These are phyloP conservation scores for Corythoichthys intestinalis DNA, from an alignment of 2,113 vertebrate species.

Conservation along the genomic window DNA sequence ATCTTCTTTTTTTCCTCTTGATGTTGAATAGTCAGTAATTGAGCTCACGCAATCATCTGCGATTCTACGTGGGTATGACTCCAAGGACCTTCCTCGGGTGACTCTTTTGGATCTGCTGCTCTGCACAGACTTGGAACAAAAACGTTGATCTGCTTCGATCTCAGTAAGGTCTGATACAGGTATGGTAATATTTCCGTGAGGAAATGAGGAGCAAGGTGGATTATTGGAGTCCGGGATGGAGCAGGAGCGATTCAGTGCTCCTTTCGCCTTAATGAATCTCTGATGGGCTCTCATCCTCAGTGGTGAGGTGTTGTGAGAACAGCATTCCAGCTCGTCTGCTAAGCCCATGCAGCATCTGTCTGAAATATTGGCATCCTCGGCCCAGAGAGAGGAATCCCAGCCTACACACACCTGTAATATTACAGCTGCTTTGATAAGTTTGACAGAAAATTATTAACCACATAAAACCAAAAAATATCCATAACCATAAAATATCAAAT, in stretches of 20 bases:
- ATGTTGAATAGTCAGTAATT: not conserved
- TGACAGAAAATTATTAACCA: not conserved
- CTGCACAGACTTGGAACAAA: constrained; percentile 46
- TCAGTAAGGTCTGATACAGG: constrained; percentile 70
- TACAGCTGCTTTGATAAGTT: not conserved
- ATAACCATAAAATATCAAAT: no score
- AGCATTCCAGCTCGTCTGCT: constrained; percentile 54
- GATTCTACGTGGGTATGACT: constrained; percentile 26
- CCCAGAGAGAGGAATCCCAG: constrained; percentile 64
- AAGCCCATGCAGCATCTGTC: constrained; percentile 32
- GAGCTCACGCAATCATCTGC: constrained; percentile 24
- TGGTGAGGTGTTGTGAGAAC: constrained; percentile 69
- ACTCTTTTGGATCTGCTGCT: constrained; percentile 42
- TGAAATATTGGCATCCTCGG: constrained; percentile 53
- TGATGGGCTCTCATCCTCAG: constrained; percentile 60
- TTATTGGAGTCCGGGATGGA: constrained; percentile 77
- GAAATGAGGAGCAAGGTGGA: constrained; percentile 52
- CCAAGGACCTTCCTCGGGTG: constrained; percentile 47
- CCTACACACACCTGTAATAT: constrained; percentile 46
- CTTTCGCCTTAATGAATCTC: constrained; percentile 52
- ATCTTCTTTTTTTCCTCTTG: constrained; percentile 5
- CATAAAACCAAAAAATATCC: no score
- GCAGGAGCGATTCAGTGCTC: constrained; percentile 73
- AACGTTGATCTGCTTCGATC: constrained; percentile 61
- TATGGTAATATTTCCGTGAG: constrained; percentile 63